Conservation (phyloP, 92 coral and sea anemone genomes). For the Zoanthus sansibaricus region DNA sequence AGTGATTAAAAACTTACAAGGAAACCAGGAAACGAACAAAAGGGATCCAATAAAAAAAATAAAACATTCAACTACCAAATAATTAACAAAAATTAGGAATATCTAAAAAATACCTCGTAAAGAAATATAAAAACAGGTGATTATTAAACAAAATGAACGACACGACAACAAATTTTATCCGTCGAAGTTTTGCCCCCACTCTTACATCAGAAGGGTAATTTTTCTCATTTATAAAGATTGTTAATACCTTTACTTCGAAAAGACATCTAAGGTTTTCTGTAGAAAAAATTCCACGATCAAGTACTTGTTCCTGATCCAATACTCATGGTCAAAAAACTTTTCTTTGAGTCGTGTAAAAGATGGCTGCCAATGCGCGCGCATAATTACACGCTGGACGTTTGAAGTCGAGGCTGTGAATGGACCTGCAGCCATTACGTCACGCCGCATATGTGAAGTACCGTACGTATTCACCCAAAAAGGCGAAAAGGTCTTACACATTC, state of each 20-base stretch:
- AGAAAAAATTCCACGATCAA: neutral
- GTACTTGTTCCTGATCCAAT: neutral
- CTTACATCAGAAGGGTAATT: neutral
- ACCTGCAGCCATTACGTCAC: conserved; percentile 5
- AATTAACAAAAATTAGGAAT: neutral
- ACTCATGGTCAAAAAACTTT: neutral
- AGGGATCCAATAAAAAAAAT: too few relatives aligned
- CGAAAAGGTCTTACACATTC: too few relatives aligned
- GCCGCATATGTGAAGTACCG: neutral
- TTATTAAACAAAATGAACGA: conserved; percentile 54
- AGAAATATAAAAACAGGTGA: conserved; percentile 45
- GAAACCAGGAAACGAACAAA: neutral
- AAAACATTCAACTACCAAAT: neutral
- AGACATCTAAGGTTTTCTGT: neutral
- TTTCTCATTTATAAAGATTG: neutral
- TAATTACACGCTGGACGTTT: conserved; percentile 20
- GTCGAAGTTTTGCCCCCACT: neutral
- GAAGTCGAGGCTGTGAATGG: conserved; percentile 15
- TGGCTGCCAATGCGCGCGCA: conserved; percentile 40
- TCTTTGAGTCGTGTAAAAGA: conserved; percentile 16
- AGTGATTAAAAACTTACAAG: neutral
- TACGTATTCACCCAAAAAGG: too few relatives aligned
- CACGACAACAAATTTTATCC: conserved; percentile 60
- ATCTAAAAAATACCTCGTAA: neutral
- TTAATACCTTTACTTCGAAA: neutral